These are phyloP conservation scores for Heterocephalus glaber DNA, from an alignment of 2,113 vertebrate species.

Conservation along the genomic window DNA sequence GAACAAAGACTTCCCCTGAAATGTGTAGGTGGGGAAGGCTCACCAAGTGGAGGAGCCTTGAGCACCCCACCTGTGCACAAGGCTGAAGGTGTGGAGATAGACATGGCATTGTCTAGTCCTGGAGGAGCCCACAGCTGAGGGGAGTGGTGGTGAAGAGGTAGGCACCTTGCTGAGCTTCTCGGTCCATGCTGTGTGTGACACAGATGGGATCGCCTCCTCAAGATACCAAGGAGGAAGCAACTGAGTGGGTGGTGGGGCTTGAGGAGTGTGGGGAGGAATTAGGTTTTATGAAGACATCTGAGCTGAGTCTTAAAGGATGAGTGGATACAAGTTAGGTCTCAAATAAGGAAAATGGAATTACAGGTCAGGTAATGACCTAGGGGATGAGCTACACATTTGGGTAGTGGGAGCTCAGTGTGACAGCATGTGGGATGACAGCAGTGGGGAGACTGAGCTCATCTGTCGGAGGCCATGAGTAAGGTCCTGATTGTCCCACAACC, in stretches of 20 bases:
- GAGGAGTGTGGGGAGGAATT: accelerated
- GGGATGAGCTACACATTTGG: accelerated
- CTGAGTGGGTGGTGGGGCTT: neutral
- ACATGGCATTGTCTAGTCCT: accelerated
- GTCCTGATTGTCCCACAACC: too few relatives aligned
- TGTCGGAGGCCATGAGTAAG: neutral
- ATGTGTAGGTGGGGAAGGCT: neutral
- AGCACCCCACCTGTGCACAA: accelerated
- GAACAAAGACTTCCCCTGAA: neutral
- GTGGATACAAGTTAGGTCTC: neutral
- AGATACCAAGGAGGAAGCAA: neutral
- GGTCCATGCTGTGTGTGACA: too few relatives aligned
- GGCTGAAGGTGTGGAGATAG: neutral
- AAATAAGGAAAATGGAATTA: neutral
- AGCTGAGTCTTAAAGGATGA: neutral
- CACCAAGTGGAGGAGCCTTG: too few relatives aligned
- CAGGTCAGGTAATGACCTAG: neutral
- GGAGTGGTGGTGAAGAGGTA: accelerated
- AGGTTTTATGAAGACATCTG: neutral
- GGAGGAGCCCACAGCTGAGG: neutral
- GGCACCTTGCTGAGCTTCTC: neutral
- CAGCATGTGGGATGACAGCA: accelerated
- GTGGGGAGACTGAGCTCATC: neutral
- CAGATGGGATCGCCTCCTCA: neutral
- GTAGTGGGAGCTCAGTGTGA: neutral